Base-by-base conservation (phyloP, 1,140 invertebrate species). In the Euschistus heros region DNA sequence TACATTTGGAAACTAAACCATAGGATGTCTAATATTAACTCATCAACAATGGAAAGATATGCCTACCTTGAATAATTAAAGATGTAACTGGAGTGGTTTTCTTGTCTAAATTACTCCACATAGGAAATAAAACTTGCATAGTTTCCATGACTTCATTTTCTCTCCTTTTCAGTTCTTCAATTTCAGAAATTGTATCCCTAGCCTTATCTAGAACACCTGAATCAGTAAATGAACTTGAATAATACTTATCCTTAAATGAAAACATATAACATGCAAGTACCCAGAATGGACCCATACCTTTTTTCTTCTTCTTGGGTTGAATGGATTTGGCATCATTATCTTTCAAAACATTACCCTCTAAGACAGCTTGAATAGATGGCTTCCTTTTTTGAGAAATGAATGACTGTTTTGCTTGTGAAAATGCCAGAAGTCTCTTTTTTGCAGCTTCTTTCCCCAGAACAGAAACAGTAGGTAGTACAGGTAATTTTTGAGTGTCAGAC, bases 161-260 rank as follows among this genome's bases (percentile, higher is more conserved):
- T 57, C 57, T 64, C 61, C 70, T 62, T 63, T 72, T 72, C 18
- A 72, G 62, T 62, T 72, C 71, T 67, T 72, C 71, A 18, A 72
- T 72, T 67, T 72, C 68, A 66, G 66, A 67, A 14, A 72, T 72
- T 1, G 71, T 72, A 50, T 71, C 68, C 66, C 68, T 65, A 15
- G 71, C 71, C 50, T 71, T 70, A 46, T 71, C 69, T 44, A 69
- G 44, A 57, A 59, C 54, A n/a, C 50, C 64, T 65, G 50, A 54
- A 64, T n/a, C 15, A 46, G 22, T 18, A 42, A 46, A 44, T 46
- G 7, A 24, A 62, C 22, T 44, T 47, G n/a, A 37, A 37, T 37
- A 13, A 6, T 10, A 37, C 13, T 1, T 13, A 2, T 6, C 33
- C 33, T 37, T 37, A 37, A 37, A 37, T 37, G 1, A 37, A 37